These are phyloP conservation scores for Hydractinia symbiolongicarpus DNA, from an alignment of 30 jellyfish, hydroid and myxozoan genomes.

Conservation along the genomic window DNA sequence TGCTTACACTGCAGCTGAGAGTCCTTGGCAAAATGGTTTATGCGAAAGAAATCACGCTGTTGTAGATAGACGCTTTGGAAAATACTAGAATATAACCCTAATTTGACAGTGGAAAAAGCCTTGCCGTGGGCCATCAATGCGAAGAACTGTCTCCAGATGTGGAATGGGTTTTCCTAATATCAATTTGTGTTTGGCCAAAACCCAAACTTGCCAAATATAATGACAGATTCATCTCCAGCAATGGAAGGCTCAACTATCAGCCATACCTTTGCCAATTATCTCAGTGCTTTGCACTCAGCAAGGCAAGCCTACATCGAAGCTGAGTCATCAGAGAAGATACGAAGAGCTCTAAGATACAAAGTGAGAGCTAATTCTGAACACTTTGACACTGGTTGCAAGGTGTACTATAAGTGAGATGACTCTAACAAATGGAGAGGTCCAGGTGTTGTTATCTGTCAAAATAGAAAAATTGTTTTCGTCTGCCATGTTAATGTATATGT, in stretches of 20 bases:
- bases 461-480: too few species aligned
- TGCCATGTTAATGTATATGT: not conserved
- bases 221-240: not conserved
- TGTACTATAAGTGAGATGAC: not conserved
- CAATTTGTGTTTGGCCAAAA: too few species aligned
- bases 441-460: too few species aligned
- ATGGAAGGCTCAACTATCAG: not conserved
- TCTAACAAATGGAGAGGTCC: not conserved
- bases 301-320: not conserved
- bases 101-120: conserved; percentile 27
- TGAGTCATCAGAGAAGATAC: not conserved
- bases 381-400: not conserved
- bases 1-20: not conserved
- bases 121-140: conserved; percentile 38
- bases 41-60: too few species aligned
- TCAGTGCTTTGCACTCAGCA: not conserved
- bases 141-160: conserved; percentile 11
- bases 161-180: too few species aligned
- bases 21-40: conserved; percentile 3
- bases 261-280: not conserved
- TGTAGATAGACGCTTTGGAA: not conserved
- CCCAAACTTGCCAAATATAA: too few species aligned
- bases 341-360: not conserved
- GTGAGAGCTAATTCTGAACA: not conserved
- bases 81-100: conserved; percentile 30